Evolutionary conservation across 2,888 invertebrate species (phyloP).

Genomic region (Acrobasis consociella): DNA sequence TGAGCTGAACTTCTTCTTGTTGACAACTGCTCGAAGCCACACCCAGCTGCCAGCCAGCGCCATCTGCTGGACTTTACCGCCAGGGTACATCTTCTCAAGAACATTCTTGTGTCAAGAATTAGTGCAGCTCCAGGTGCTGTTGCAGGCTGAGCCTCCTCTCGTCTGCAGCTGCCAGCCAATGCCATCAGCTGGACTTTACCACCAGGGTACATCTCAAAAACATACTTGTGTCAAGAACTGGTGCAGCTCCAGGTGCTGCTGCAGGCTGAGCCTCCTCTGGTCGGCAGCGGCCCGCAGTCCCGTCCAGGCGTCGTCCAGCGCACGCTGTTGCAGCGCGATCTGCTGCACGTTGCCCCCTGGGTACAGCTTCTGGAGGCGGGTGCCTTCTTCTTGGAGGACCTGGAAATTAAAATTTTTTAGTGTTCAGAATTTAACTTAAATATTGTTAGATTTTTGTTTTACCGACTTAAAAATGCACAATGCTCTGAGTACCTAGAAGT

Average conservation of each 20-base stretch:
- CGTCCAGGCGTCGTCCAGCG: constrained; percentile 94
- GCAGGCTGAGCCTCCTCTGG: constrained; percentile 89
- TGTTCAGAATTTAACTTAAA: background rate
- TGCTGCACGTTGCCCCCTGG: constrained; percentile 96
- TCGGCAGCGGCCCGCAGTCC: constrained; percentile 92
- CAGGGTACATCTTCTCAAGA: too few relatives aligned
- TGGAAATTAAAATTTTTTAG: constrained; percentile 47
- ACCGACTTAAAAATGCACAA: background rate
- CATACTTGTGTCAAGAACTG: constrained; percentile 87
- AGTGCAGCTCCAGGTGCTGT: constrained; percentile 94
- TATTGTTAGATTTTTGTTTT: background rate
- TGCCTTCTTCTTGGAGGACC: constrained; percentile 96
- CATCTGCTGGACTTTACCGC: too few relatives aligned
- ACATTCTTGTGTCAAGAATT: constrained; percentile 86
- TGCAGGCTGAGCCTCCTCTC: constrained; percentile 90
- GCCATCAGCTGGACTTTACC: too few relatives aligned
- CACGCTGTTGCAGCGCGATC: constrained; percentile 93
- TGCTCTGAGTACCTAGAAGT: too few relatives aligned
- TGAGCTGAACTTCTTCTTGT: too few relatives aligned
- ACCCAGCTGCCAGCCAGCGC: too few relatives aligned
- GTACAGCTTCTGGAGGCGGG: constrained; percentile 92
- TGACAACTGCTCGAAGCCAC: too few relatives aligned
- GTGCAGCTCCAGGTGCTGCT: constrained; percentile 94
- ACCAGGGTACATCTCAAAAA: too few relatives aligned
- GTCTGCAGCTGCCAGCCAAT: constrained; percentile 91